A percentile compares a stretch with the other conserved stretches of the same genome.
These are phyloP conservation scores for Petroica traversi DNA, from an alignment of 2,113 vertebrate species.

Conservation along the genomic window DNA sequence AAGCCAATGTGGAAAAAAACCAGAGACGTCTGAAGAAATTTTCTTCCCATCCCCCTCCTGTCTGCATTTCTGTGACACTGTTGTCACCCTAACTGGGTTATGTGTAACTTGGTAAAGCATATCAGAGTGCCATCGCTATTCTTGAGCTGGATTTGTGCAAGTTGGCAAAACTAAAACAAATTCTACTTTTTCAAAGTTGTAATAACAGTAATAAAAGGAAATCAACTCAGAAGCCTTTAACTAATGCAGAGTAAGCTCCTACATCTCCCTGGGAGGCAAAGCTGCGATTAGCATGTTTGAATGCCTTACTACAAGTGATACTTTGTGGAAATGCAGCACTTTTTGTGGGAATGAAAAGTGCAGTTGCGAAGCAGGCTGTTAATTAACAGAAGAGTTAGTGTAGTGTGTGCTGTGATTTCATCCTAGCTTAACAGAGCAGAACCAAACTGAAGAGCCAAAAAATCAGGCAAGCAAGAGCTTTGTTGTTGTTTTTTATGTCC, in stretches of 20 bases:
- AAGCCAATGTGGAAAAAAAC: background rate
- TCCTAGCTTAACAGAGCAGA: slow-evolving; percentile 47
- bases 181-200: background rate
- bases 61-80: background rate
- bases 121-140: rapidly evolving
- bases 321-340: slow-evolving; percentile 58
- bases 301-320: slow-evolving; percentile 57
- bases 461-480: background rate
- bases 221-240: background rate
- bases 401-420: slow-evolving; percentile 61
- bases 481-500: background rate
- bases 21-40: background rate
- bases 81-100: background rate
- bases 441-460: slow-evolving; percentile 20
- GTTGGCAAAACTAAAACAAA: background rate
- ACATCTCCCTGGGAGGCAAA: slow-evolving; percentile 30
- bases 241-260: background rate
- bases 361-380: slow-evolving; percentile 31
- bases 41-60: background rate
- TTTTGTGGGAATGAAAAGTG: slow-evolving; percentile 50
- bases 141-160: background rate
- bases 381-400: slow-evolving; percentile 63
- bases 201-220: background rate
- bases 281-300: slow-evolving; percentile 51
- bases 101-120: background rate